Conservation (phyloP, 2,888 invertebrate species). For the Hypena proboscidalis region DNA sequence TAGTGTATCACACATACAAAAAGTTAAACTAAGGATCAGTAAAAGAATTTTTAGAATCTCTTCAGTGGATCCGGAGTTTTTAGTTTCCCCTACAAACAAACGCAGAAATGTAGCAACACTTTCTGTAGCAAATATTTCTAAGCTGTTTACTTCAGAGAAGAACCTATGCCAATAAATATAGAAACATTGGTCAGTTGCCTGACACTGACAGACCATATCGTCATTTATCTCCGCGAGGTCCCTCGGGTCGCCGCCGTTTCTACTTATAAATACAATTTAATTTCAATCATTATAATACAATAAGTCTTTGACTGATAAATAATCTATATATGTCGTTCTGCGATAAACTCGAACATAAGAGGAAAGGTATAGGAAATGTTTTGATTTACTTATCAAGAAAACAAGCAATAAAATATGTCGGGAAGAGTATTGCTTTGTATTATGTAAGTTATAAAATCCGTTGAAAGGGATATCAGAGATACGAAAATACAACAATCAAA, state of each 20-base stretch:
- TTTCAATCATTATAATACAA: constrained; percentile 79
- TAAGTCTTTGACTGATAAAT: constrained; percentile 80
- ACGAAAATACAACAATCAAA: constrained; percentile 39
- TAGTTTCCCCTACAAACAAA: too few species aligned
- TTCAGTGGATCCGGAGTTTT: too few species aligned
- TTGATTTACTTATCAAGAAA: constrained; percentile 17
- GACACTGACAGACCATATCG: constrained; percentile 67
- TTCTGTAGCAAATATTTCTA: too few species aligned
- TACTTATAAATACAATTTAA: constrained; percentile 80
- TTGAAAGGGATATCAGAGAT: neutral
- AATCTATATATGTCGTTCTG: constrained; percentile 23
- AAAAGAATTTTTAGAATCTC: too few species aligned
- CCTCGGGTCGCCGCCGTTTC: constrained; percentile 64
- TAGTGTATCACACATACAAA: too few species aligned
- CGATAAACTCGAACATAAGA: constrained; percentile 54
- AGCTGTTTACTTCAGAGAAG: constrained; percentile 41
- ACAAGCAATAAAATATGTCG: too few species aligned
- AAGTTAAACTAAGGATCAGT: too few species aligned
- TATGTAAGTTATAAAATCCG: neutral
- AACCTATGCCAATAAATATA: constrained; percentile 61
- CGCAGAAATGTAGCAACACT: too few species aligned
- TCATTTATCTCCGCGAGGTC: constrained; percentile 65
- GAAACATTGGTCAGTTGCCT: constrained; percentile 74
- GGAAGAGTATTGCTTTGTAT: too few species aligned
- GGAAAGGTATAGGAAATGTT: constrained; percentile 4